Conservation (phyloP, 2,797 vertebrate genomes). For the Buceros bicornis region DNA sequence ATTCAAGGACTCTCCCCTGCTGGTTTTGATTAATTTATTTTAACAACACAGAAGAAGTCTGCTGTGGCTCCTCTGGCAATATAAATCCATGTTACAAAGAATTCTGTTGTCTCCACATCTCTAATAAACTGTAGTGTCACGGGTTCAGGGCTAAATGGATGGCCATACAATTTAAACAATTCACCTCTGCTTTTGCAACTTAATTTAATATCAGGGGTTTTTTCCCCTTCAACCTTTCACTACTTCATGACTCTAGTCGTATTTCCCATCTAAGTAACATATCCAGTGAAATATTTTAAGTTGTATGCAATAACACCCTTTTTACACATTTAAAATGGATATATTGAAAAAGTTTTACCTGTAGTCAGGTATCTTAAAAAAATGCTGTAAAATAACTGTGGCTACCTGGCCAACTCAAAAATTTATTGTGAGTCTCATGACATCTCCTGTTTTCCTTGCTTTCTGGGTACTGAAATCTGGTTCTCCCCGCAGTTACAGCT, state of each 20-base stretch:
- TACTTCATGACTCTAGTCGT: background rate
- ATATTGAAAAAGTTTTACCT: background rate
- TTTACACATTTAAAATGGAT: background rate
- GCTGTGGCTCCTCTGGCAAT: slow-evolving; percentile 27
- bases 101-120: slow-evolving; percentile 35
- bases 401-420: background rate
- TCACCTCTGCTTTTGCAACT: background rate
- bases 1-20: slow-evolving; percentile 31
- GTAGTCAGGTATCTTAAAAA: background rate
- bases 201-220: background rate
- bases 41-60: slow-evolving; percentile 48
- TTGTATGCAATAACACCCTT: background rate
- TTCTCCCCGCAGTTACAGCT: background rate
- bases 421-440: background rate
- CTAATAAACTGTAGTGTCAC: slow-evolving; percentile 17
- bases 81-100: slow-evolving; percentile 44
- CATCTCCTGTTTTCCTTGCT: background rate
- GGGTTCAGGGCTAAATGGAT: slow-evolving; percentile 19
- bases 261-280: background rate
- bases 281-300: background rate
- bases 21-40: slow-evolving; percentile 69
- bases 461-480: background rate
- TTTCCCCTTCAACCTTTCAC: background rate
- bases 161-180: background rate
- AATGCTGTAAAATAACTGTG: background rate